These are phyloP conservation scores for Drosophila phalerata DNA, from an alignment of 2,888 invertebrate genomes.

Conservation along the genomic window DNA sequence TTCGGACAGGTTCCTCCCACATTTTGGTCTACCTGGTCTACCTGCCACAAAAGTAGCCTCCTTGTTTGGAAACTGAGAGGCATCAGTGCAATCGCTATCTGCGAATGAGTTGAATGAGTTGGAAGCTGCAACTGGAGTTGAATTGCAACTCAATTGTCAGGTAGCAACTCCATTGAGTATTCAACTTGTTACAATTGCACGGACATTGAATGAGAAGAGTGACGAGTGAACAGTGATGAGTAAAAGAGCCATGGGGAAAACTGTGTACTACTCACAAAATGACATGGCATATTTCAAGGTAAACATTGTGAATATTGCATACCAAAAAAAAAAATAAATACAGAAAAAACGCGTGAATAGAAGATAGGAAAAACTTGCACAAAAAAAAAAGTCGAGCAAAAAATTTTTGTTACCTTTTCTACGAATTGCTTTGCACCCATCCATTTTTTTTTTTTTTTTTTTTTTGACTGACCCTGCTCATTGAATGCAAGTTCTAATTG, in stretches of 20 bases:
- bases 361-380: constrained; percentile 2
- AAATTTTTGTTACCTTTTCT: constrained; percentile 37
- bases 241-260: background rate
- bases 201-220: background rate
- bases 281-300: constrained; percentile 79
- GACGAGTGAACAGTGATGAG: background rate
- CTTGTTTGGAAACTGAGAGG: background rate
- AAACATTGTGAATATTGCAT: constrained; percentile 67
- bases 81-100: background rate
- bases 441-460: background rate
- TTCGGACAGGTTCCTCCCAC: background rate
- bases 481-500: constrained; percentile 70
- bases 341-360: constrained; percentile 8
- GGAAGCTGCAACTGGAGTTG: background rate
- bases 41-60: background rate
- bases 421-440: constrained; percentile 48
- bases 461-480: constrained; percentile 8
- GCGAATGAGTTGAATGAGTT: constrained; percentile 6
- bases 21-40: too few species aligned
- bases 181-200: constrained; percentile 37
- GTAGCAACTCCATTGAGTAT: constrained; percentile 36
- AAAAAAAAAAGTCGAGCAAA: background rate
- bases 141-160: constrained; percentile 25
- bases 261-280: constrained; percentile 46
- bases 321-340: constrained; percentile 31